A percentile compares a stretch with the other conserved stretches of the same genome.
Conservation (phyloP, 2,113 vertebrate genomes). For the Lampris incognitus region DNA sequence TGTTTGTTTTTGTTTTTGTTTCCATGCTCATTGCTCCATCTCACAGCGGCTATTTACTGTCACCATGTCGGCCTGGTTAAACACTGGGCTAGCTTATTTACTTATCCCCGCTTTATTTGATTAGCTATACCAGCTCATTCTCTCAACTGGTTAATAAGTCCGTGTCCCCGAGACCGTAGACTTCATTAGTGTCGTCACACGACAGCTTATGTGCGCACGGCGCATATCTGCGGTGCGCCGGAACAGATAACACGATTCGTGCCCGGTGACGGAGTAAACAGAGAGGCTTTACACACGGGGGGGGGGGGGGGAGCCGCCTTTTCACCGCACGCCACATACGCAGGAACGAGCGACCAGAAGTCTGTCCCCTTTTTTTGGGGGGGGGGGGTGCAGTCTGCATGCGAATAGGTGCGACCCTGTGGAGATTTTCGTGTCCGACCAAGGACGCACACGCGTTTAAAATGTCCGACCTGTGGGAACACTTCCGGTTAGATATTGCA, state of each 20-base stretch:
- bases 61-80: slow-evolving; percentile 30
- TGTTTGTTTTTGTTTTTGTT: too few relatives aligned
- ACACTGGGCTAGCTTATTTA: slow-evolving; percentile 55
- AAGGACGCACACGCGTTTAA: too few relatives aligned
- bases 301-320: slow-evolving; percentile 23
- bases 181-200: slow-evolving; percentile 68
- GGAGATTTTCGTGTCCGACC: too few relatives aligned
- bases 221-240: slow-evolving; percentile 34
- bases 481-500: too few relatives aligned
- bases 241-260: slow-evolving; percentile 43
- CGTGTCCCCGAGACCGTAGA: slow-evolving; percentile 56
- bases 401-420: too few relatives aligned
- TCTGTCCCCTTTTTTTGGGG: too few relatives aligned
- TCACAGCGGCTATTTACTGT: slow-evolving; percentile 20
- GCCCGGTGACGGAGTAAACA: slow-evolving; percentile 61
- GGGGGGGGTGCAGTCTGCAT: too few relatives aligned
- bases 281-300: slow-evolving; percentile 26
- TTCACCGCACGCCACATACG: too few relatives aligned
- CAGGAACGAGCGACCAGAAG: too few relatives aligned
- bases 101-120: slow-evolving; percentile 67
- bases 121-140: slow-evolving; percentile 50
- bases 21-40: not conserved
- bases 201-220: slow-evolving; percentile 38
- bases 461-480: too few relatives aligned
- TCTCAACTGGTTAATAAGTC: slow-evolving; percentile 64